Evolutionary conservation across 2,888 invertebrate species (phyloP), one percentile per base, ranked within the genome.

Genomic region (Dryococelus australis): DNA sequence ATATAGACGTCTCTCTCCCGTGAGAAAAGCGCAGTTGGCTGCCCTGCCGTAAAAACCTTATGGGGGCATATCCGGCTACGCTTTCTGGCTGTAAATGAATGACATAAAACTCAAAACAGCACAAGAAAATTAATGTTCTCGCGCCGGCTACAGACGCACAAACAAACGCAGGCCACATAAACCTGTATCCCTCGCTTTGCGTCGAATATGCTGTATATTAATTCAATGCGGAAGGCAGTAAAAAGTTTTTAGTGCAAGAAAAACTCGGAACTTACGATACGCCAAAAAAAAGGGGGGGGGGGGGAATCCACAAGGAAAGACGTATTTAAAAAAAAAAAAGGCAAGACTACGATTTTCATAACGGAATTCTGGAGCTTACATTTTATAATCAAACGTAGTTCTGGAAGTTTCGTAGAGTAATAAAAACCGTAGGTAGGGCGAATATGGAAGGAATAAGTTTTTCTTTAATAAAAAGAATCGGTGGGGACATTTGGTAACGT

Each of bases 201-300:
- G 65, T 65, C 65, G 24, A 65, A 65, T 65, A 20, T 65, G 65
- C 65, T 65, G 65, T 65, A 65, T 65, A 65, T 65, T 65, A 65
- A 65, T 65, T 65, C 65, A 65, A 65, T 65, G 16, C 65, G 65
- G 65, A 65, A 65, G 65, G 65, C n/a, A 65, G 65, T 65, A 65
- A 65, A 65, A 65, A 5, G 65, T 1, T 20, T 20, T 65, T 65
- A 65, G 24, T 65, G n/a, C 65, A 65, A 65, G 20, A 65, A 65
- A 65, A 65, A 65, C 6, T 10, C n/a, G 0, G 65, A 65, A 65
- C 24, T 65, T 65, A 65, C n/a, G 65, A 65, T 65, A 65, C 65
- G n/a, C 8, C 0, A 65, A 65, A n/a, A n/a, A n/a, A n/a, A n/a
- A n/a, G n/a, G n/a, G n/a, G 65, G 47, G 47, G 47, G 65, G 8